Percentiles rank a stretch among this genome's conserved stretches.
Conservation (phyloP, 1,140 invertebrate species). For the Pseudomyrmex cubaensis region DNA sequence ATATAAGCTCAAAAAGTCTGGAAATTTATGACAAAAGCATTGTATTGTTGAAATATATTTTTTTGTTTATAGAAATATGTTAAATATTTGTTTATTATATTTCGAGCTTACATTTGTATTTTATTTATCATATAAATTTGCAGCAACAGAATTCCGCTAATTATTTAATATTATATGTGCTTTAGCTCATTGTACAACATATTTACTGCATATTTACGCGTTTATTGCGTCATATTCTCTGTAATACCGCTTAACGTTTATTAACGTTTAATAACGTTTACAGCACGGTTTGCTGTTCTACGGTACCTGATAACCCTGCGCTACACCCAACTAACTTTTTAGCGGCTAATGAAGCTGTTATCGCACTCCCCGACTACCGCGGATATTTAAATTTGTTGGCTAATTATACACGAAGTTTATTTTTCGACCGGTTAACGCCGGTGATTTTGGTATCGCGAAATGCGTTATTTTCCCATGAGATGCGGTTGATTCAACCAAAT, state of each 20-base stretch:
- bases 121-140: conserved; percentile 11
- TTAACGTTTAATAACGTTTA: conserved; percentile 53
- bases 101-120: background rate
- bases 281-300: conserved; percentile 17
- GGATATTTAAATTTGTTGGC: conserved; percentile 42
- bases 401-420: conserved; percentile 39
- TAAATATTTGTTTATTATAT: background rate
- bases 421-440: conserved; percentile 29
- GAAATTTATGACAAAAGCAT: background rate
- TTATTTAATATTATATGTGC: background rate
- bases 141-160: conserved; percentile 2
- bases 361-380: background rate
- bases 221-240: conserved; percentile 21
- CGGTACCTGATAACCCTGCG: conserved; percentile 33
- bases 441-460: conserved; percentile 30
- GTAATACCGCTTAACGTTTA: conserved; percentile 45
- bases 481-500: conserved; percentile 34
- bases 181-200: background rate
- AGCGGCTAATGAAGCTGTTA: conserved; percentile 53
- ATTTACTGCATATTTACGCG: background rate
- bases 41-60: background rate
- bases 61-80: background rate
- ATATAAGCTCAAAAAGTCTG: background rate
- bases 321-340: conserved; percentile 32
- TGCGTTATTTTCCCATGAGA: background rate